phyloP scores from a whole-genome alignment of 2,888 invertebrate genomes.

The Polydrusus cervinus region DNA sequence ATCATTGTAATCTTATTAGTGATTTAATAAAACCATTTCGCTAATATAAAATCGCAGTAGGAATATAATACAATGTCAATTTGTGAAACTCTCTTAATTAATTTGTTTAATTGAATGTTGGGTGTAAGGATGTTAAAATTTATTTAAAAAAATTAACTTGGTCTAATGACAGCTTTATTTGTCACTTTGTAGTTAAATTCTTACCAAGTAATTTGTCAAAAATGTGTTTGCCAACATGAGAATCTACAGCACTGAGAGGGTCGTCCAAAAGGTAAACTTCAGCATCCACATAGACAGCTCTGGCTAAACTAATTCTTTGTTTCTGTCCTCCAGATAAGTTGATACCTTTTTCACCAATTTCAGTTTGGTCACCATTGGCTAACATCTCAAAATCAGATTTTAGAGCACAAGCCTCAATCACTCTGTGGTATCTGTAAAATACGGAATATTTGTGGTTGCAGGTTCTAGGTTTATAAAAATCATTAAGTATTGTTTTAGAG shows the following conservation, averaged over 20 bases:
- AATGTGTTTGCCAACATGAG: conserved; percentile 88
- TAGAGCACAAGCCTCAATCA: conserved; percentile 70
- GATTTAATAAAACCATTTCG: not conserved
- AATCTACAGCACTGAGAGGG: conserved; percentile 95
- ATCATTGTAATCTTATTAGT: not conserved
- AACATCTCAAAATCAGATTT: conserved; percentile 72
- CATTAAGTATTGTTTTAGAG: not conserved
- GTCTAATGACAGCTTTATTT: too few species aligned
- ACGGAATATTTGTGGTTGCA: too few species aligned
- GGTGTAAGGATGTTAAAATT: too few species aligned
- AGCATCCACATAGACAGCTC: conserved; percentile 90
- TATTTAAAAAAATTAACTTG: too few species aligned
- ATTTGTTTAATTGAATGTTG: too few species aligned
- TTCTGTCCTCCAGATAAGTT: conserved; percentile 90
- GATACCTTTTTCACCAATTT: conserved; percentile 76
- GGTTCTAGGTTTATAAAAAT: not conserved
- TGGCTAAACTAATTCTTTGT: conserved; percentile 90
- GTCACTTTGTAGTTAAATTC: not conserved
- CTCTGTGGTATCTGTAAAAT: conserved; percentile 53
- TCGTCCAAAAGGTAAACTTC: conserved; percentile 95
- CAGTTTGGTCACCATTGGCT: conserved; percentile 73
- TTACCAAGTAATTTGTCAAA: conserved; percentile 61
- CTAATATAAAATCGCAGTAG: too few species aligned
- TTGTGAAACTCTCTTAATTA: too few species aligned
- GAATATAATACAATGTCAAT: too few species aligned